phyloP scores from a whole-genome alignment of 2,113 vertebrate genomes.

The Acrocephalus kingi region DNA sequence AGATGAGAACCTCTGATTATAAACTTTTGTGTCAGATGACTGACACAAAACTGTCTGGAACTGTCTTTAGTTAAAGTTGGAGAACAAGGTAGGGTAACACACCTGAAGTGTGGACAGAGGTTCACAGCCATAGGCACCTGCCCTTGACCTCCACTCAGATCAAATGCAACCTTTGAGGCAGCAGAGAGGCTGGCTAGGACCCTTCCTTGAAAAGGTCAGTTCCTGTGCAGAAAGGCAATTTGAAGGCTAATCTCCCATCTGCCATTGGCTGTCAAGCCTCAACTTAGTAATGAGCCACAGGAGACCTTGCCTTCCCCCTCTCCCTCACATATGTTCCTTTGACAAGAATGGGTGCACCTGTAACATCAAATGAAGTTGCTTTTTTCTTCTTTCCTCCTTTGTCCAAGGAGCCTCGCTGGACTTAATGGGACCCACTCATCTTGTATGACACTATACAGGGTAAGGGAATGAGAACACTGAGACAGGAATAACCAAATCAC shows the following conservation, averaged over 20 bases:
- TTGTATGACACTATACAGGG: neutral
- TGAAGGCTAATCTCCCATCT: neutral
- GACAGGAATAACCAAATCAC: neutral
- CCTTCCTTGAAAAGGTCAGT: neutral
- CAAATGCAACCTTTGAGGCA: neutral
- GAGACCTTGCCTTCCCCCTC: neutral
- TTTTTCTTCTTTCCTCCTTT: neutral
- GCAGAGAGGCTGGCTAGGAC: neutral
- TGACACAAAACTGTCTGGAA: neutral
- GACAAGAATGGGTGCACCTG: neutral
- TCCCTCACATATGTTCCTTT: neutral
- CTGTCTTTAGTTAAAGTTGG: neutral
- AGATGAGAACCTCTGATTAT: neutral
- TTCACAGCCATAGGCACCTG: neutral
- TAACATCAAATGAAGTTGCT: neutral
- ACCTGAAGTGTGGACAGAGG: neutral
- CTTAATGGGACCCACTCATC: neutral
- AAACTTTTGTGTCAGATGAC: neutral
- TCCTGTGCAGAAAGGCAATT: neutral
- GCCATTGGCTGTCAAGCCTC: neutral
- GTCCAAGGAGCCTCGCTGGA: neutral
- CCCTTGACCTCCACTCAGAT: neutral
- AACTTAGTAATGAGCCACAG: neutral
- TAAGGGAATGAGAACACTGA: neutral
- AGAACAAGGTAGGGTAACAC: neutral